phyloP scores from a whole-genome alignment of 2,797 vertebrate species.

The Sebastes minor region DNA sequence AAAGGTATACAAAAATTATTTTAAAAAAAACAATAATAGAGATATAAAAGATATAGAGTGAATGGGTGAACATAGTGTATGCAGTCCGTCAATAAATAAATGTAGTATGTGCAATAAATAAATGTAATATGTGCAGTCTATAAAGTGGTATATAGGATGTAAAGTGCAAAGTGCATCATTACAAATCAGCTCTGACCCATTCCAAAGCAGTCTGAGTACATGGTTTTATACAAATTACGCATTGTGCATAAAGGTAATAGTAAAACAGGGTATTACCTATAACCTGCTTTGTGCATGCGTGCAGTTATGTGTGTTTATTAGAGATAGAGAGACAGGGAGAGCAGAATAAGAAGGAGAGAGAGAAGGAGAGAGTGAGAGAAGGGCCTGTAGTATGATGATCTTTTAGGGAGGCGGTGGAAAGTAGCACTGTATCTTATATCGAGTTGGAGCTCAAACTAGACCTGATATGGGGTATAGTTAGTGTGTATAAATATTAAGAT shows the following conservation, averaged over 20 bases:
- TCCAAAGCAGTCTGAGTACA: background rate
- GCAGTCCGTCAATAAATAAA: no score
- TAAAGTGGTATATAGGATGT: no score
- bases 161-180: background rate
- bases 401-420: conserved; percentile 2
- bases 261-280: background rate
- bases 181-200: background rate
- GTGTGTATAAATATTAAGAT: background rate
- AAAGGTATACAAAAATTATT: no score
- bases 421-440: conserved; percentile 11
- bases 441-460: conserved; percentile 1
- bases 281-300: conserved; percentile 31
- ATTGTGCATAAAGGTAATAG: conserved; percentile 5
- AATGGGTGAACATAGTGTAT: no score
- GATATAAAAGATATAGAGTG: no score
- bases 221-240: background rate
- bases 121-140: no score
- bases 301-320: conserved; percentile 15
- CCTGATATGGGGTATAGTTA: background rate
- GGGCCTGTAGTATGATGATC: conserved; percentile 19
- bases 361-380: conserved; percentile 10
- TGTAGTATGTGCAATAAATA: no score
- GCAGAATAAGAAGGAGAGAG: conserved; percentile 8
- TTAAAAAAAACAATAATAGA: no score
- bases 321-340: background rate